Evolutionary conservation across 2,797 vertebrate species (phyloP).

Genomic region (Falco novaeseelandiae): DNA sequence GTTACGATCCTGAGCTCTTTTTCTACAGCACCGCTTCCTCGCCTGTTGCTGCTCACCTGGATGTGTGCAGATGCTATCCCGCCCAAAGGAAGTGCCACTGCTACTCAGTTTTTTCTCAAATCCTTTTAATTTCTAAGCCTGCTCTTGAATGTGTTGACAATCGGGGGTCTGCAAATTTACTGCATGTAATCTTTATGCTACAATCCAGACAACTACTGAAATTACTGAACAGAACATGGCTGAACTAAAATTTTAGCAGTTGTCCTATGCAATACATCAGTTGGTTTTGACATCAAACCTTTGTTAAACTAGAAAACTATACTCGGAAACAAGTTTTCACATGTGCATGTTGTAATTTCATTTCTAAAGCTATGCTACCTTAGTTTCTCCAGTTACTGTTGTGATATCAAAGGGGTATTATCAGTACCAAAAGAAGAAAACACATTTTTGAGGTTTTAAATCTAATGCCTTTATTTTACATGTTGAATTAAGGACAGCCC

Average conservation of each 20-base stretch:
- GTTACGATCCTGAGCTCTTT: neutral
- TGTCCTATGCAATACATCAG: accelerated
- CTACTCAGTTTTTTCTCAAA: neutral
- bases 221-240: neutral
- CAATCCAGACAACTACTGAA: neutral
- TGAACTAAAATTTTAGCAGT: neutral
- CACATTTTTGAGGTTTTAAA: neutral
- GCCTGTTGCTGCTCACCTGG: neutral
- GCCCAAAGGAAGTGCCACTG: neutral
- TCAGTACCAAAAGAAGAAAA: neutral
- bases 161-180: neutral
- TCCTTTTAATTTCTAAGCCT: neutral
- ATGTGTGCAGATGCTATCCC: neutral
- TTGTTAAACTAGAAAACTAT: neutral
- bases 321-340: neutral
- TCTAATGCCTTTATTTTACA: neutral
- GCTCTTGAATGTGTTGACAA: neutral
- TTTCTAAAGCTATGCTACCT: neutral
- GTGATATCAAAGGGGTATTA: neutral
- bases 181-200: neutral
- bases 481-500: neutral
- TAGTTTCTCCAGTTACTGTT: neutral
- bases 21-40: neutral
- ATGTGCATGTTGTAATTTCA: neutral
- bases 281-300: neutral